A percentile compares a stretch with the other conserved stretches of the same genome.
phyloP scores from a whole-genome alignment of 2,888 invertebrate species.

The Poecilobothrus nobilitatus region DNA sequence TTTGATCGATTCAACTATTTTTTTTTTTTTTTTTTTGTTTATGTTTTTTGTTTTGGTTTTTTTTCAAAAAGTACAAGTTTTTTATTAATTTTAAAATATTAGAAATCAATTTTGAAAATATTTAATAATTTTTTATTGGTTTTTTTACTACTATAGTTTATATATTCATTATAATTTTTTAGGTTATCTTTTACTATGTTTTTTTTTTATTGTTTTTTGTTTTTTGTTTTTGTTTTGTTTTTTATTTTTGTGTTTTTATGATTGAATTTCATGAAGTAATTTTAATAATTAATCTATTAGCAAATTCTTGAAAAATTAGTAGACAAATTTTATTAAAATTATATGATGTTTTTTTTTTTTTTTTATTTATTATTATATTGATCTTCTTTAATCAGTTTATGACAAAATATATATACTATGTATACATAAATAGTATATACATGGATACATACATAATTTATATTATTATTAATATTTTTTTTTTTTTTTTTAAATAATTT shows the following conservation, averaged over 20 bases:
- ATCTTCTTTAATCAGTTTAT: not conserved
- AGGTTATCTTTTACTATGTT: no score
- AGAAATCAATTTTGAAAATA: not conserved
- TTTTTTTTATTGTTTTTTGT: no score
- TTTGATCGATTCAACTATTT: not conserved
- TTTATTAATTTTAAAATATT: not conserved
- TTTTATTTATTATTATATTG: not conserved
- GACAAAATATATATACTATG: no score
- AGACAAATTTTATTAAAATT: not conserved
- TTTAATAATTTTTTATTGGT: no score
- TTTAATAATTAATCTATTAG: constrained; percentile 4
- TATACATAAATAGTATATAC: no score
- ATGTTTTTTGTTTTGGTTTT: not conserved
- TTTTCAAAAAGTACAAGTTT: not conserved
- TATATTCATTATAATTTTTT: no score
- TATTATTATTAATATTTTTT: no score
- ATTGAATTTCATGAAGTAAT: not conserved
- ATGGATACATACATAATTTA: no score
- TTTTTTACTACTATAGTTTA: no score
- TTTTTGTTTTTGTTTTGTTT: no score
- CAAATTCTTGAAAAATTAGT: constrained; percentile 1
- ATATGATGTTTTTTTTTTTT: not conserved
- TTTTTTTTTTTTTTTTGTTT: not conserved
- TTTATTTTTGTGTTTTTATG: no score
- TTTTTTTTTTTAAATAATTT: no score